These are phyloP conservation scores for Cosmopolites sordidus DNA, from an alignment of 2,888 invertebrate species.

Conservation along the genomic window DNA sequence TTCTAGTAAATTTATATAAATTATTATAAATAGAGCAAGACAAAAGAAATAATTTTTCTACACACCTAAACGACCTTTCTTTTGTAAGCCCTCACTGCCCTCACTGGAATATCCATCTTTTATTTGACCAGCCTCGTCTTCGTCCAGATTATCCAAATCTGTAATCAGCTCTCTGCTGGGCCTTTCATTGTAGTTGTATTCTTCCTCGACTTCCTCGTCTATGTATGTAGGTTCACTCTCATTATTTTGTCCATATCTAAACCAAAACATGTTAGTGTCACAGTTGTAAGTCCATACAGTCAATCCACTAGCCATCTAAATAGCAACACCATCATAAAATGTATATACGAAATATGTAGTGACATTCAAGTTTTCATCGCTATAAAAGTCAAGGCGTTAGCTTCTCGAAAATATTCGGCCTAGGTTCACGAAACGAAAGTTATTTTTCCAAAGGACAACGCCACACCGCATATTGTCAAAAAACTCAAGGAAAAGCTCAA, in stretches of 20 bases:
- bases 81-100: constrained; percentile 54
- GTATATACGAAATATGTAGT: no score
- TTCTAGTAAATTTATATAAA: not conserved
- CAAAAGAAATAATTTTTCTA: not conserved
- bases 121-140: constrained; percentile 15
- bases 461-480: no score
- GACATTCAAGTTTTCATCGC: no score
- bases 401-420: no score
- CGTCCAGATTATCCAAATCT: constrained; percentile 38
- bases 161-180: constrained; percentile 30
- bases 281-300: no score
- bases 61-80: constrained; percentile 58
- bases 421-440: no score
- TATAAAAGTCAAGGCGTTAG: no score
- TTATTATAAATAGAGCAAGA: not conserved
- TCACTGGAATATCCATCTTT: constrained; percentile 58
- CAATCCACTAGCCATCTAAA: no score
- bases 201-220: constrained; percentile 27
- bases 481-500: no score
- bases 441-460: no score
- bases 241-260: not conserved
- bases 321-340: no score
- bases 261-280: no score
- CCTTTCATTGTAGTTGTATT: constrained; percentile 37
- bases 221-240: not conserved